Conservation (phyloP, 92 coral and sea anemone genomes). For the Porites cylindrica region DNA sequence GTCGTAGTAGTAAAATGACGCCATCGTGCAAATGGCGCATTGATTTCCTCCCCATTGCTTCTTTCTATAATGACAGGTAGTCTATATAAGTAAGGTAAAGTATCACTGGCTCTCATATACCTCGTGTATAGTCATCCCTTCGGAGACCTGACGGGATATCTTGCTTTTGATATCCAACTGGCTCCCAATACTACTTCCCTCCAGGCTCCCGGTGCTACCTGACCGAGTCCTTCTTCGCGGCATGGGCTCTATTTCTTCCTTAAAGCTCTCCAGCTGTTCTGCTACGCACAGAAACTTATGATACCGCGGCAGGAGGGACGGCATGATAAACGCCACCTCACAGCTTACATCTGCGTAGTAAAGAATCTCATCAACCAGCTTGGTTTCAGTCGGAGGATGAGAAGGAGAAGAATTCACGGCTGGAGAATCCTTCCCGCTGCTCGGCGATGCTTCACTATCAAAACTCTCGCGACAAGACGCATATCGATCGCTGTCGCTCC, state of each 20-base stretch:
- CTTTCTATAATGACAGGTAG: too few relatives aligned
- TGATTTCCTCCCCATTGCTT: too few relatives aligned
- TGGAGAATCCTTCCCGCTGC: slow-evolving; percentile 47
- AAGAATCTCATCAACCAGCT: slow-evolving; percentile 81
- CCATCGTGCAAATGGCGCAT: too few relatives aligned
- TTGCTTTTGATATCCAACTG: slow-evolving; percentile 64
- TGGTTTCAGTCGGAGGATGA: slow-evolving; percentile 23
- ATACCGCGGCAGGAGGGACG: slow-evolving; percentile 87
- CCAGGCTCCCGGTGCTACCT: slow-evolving; percentile 86
- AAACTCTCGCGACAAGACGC: slow-evolving; percentile 57
- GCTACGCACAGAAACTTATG: slow-evolving; percentile 75
- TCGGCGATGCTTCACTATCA: slow-evolving; percentile 59
- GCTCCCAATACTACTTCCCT: slow-evolving; percentile 69
- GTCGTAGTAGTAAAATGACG: too few relatives aligned
- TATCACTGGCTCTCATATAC: not conserved
- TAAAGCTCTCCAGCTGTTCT: slow-evolving; percentile 66
- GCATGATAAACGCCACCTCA: slow-evolving; percentile 95
- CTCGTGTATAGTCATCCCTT: slow-evolving; percentile 69
- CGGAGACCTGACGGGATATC: slow-evolving; percentile 78
- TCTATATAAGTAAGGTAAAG: too few relatives aligned
- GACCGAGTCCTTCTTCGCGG: slow-evolving; percentile 72
- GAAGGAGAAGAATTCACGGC: slow-evolving; percentile 27
- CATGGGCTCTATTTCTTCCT: slow-evolving; percentile 62
- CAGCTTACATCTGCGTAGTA: slow-evolving; percentile 92
- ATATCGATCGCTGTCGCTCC: slow-evolving; percentile 43